phyloP scores from a whole-genome alignment of 2,888 invertebrate species.

The Trilocha varians region DNA sequence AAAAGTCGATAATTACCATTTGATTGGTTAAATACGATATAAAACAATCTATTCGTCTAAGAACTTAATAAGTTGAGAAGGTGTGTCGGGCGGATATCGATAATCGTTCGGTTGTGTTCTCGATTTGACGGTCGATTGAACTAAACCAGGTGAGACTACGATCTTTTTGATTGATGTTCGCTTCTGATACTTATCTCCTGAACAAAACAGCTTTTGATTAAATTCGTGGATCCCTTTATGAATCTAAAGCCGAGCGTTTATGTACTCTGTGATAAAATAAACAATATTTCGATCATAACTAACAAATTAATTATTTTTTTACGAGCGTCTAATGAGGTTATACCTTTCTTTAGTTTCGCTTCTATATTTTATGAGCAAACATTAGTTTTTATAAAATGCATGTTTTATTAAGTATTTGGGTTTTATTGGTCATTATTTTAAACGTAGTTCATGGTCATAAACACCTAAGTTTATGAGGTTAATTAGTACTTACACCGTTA shows the following conservation, averaged over 20 bases:
- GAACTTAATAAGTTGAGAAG: slow-evolving; percentile 8
- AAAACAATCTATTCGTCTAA: background rate
- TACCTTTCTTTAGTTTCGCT: too few relatives aligned
- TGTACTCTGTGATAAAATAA: slow-evolving; percentile 7
- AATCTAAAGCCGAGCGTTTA: slow-evolving; percentile 10
- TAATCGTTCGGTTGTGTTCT: slow-evolving; percentile 34
- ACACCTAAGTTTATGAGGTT: too few relatives aligned
- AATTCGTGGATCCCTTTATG: slow-evolving; percentile 36
- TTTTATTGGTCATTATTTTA: too few relatives aligned
- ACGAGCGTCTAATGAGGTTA: too few relatives aligned
- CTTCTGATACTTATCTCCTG: slow-evolving; percentile 35
- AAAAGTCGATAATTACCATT: background rate
- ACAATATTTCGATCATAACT: too few relatives aligned
- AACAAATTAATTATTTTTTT: too few relatives aligned
- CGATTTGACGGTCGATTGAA: slow-evolving; percentile 29
- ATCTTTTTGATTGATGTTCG: slow-evolving; percentile 40
- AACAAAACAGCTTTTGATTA: slow-evolving; percentile 38
- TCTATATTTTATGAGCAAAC: too few relatives aligned
- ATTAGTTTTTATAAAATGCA: too few relatives aligned
- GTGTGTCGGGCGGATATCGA: slow-evolving; percentile 31
- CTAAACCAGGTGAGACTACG: slow-evolving; percentile 35
- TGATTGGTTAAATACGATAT: background rate
- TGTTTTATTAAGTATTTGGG: too few relatives aligned
- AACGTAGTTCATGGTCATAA: too few relatives aligned
- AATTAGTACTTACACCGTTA: too few relatives aligned